Evolutionary conservation across 2,797 vertebrate genomes (phyloP), one percentile per base, ranked within the genome.

Genomic region (Siniperca scherzeri): DNA sequence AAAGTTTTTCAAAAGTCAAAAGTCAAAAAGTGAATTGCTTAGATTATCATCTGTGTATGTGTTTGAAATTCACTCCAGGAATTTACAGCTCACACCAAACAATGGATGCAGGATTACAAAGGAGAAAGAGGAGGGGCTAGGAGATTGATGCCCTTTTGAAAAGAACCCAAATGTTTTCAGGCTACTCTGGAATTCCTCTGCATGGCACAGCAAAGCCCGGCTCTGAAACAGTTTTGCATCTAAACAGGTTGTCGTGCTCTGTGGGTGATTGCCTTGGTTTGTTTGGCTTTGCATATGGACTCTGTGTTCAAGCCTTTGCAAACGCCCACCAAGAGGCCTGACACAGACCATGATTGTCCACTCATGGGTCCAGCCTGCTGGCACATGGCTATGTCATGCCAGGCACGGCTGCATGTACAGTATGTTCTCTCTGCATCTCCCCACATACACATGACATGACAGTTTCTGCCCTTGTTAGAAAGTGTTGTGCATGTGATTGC

Each of bases 341-440:
- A 89, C 85, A 92, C 85, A 91, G 83, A 56, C 78, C 19, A 44
- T 81, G 71, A 93, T 93, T 93, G 91, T 94, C 78, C 59, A 90
- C 91, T 92, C 91, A 92, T 69, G 33, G 48, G 81, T 83, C 52
- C 22, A 60, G 30, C 64, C 61, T 53, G 40, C 73, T 82, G 81
- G 36, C 76, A 88, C 87, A 90, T 69, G 80, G 50, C 73, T 87
- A 14, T 78, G 89, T 88, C 90, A 92, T 87, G 81, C 73, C 78
- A 88, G 82, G 84, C 90, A 82, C 89, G 60, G 77, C 81, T 90
- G 71, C 55, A 86, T 83, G 85, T 84, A 89, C 84, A 75, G 22
- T 70, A 42, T 85, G 82, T 87, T 83, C 84, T 83, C 69, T n/a
- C 62, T 69, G 42, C 60, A 30, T 48, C 64, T 70, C 55, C 3